Base-by-base conservation (phyloP, 2,113 vertebrate genomes). In the Girardinichthys multiradiatus region DNA sequence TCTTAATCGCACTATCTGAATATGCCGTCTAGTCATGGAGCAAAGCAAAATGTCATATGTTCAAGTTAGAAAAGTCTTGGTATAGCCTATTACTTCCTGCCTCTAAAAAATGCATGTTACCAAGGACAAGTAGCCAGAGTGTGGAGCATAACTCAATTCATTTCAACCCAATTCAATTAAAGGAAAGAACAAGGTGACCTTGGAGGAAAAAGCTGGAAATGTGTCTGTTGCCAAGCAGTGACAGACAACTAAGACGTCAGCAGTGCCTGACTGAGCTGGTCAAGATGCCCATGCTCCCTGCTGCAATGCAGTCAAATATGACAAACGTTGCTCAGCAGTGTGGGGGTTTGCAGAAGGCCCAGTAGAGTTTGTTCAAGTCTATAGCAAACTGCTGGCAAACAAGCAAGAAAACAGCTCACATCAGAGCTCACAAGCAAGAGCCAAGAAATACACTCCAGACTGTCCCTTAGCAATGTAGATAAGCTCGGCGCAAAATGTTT, bases 241-340 rank as follows among this genome's bases (percentile, higher is more conserved):
- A 81, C 68, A 59, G 69, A 74, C 77, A 63, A 60, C 58, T n/a
- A 70, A 77, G 64, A 77, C 31, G 57, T 76, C 80, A 72, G 75
- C 35, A 26, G 58, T 26, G 72, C 45, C 64, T n/a, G 39, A 68
- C 64, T 48, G 28, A 45, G 26, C 76, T 48, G 71, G 57, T 39
- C 60, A 73, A 81, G 68, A 69, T 2, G 2, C 57, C 27, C 66
- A 37, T 54, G 28, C 66, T 76, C 82, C 68, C 71, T 61, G 14
- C 87, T 80, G 88, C 88, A 90, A 66, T 90, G 85, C 87, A 85
- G 85, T 61, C 57, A 59, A 68, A 89, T 33, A 79, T 24, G 33
- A 76, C 72, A 81, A 72, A 70, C 28, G 62, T 42, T 72, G 76
- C 78, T 76, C 31, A 75, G 71, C 74, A n/a, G 51, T 30, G 35